These are phyloP conservation scores for Hozukius guyotensis DNA, from an alignment of 2,797 vertebrate genomes.

Conservation along the genomic window DNA sequence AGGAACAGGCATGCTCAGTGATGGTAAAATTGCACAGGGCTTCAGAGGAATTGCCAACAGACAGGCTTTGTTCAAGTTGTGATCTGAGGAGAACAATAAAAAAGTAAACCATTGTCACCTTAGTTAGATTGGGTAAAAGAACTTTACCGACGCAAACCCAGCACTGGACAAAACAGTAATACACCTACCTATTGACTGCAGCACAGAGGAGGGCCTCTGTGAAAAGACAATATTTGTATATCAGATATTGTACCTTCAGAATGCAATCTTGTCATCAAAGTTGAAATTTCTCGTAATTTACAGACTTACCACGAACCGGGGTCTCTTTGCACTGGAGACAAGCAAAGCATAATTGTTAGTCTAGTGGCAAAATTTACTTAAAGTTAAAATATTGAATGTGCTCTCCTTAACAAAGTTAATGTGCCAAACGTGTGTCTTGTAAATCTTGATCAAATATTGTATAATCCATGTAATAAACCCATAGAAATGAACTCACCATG, in stretches of 20 bases:
- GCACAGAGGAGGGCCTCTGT: conserved; percentile 44
- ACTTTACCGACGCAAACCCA: neutral
- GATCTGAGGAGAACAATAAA: conserved; percentile 9
- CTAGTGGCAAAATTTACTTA: neutral
- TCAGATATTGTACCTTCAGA: neutral
- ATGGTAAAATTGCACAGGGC: conserved; percentile 5
- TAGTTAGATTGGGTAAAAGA: neutral
- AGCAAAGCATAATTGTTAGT: conserved; percentile 25
- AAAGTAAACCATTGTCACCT: neutral
- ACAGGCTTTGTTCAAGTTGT: neutral
- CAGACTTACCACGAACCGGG: conserved; percentile 36
- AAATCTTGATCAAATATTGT: neutral
- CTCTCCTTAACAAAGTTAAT: neutral
- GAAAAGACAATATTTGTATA: neutral
- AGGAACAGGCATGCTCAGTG: conserved; percentile 46
- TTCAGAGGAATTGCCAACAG: neutral
- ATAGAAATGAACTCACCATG: conserved; percentile 12
- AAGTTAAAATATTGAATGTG: neutral
- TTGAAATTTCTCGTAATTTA: neutral
- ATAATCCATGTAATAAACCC: neutral
- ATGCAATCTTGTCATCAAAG: neutral
- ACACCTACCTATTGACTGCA: conserved; percentile 11
- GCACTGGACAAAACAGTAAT: neutral
- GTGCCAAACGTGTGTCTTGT: neutral
- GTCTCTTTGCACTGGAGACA: conserved; percentile 40